Base-by-base conservation (phyloP, 35 echinoderm and acorn worm species). In the Apostichopus japonicus region DNA sequence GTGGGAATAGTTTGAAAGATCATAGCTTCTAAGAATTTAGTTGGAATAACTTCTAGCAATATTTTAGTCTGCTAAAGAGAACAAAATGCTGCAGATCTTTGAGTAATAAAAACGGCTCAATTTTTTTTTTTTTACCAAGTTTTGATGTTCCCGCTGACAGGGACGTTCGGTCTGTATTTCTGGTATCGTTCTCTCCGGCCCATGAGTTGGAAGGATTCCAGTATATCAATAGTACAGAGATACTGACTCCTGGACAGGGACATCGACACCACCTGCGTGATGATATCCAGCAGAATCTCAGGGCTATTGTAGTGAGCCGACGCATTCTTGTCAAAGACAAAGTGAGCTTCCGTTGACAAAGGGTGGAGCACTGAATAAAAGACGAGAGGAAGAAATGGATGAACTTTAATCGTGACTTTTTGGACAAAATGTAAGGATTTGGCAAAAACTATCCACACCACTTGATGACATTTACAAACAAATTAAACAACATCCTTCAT, bases 291-390 rank as follows among this genome's bases (percentile, higher is more conserved):
- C 0, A 92, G 23, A 16, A 99, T 75, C 90, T 93, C 81, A 15
- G 97, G 97, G 8, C 80, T 87, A 15, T 79, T 93, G 91, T 96
- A 96, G 88, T 96, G 77, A 4, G 24, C 78, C 15, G 90, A 80
- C 21, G 94, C 91, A 23, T 95, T 80, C 93, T 99, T 99, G 84
- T 99, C 95, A 92, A 87, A 96, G 53, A 93, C 88, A 25, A 99
- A 90, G 13, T 92, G 87, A 24, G 97, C 95, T 79, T 91, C 86
- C 7, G 97, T 99, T 56, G 95, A 96, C 4, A 95, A 77, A 5
- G 97, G 97, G 80, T 96, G 71, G 21, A 99, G 59, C 15, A 99
- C 97, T 98, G 72, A 10, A 53, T 19, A 57, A 65, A 55, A 94
- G 67, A 86, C 10, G 54, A 58, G 17, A 59, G 6, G 51, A 83